Evolutionary conservation across 2,888 invertebrate genomes (phyloP), one percentile per base, ranked within the genome.

Genomic region (Hemaris fuciformis): DNA sequence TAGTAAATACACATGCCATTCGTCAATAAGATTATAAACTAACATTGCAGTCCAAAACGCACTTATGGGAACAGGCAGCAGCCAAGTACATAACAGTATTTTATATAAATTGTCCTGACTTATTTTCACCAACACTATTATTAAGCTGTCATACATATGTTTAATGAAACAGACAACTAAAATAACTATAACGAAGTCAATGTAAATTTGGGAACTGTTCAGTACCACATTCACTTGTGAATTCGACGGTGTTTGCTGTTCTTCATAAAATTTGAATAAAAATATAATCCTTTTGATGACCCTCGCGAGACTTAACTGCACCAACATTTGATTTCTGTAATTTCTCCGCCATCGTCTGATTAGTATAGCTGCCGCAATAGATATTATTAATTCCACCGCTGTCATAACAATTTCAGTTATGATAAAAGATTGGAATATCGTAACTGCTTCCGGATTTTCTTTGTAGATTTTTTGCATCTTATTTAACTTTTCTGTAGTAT

Each of bases 241-340:
- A 4, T 69, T 70, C 6, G 67, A 59, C n/a, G 65, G 22, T 10
- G 65, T 60, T 41, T 62, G 62, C 13, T 77, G 73, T 60, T 81
- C 70, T 58, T 80, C 74, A 53, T 80, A 68, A 66, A 83, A 89
- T 60, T 79, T 75, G 5, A 82, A 62, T 25, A 84, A 76, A 64
- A 80, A 76, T 57, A 88, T 72, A 1, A 88, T 62, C 68, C 89
- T 81, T 74, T 89, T 88, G 5, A 89, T 59, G 64, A 91, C 85
- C 13, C 90, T 80, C 4, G 85, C 84, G 6, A 87, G 70, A 68
- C 87, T 89, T 60, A 91, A 72, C 71, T 91, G 90, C 81, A 89
- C 81, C 66, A 91, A 72, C 89, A 91, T 88, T 78, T 90, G 91
- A 68, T 91, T 91, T 68, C 91, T 87, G 66, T 88, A 90, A 68